Evolutionary conservation across 2,888 invertebrate species (phyloP).

Genomic region (Heteromyza rotundicornis): DNA sequence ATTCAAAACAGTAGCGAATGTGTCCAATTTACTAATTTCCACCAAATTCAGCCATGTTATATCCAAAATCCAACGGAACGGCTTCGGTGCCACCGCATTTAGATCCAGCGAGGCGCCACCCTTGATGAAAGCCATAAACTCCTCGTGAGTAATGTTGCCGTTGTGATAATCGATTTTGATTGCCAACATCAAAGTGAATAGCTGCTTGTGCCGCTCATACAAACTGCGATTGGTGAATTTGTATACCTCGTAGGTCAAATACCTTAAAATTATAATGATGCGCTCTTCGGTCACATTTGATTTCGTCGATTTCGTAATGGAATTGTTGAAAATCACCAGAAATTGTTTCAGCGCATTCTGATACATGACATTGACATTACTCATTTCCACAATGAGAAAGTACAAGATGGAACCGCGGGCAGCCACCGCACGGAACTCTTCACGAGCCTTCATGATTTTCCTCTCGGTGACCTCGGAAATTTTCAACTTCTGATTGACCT

Average conservation of each 20-base stretch:
- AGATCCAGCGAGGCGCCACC: constrained; percentile 94
- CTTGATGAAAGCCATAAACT: constrained; percentile 95
- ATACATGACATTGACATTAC: constrained; percentile 95
- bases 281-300: constrained; percentile 84
- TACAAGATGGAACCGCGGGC: constrained; percentile 93
- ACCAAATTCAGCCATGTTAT: constrained; percentile 96
- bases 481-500: constrained; percentile 91
- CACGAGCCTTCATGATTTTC: constrained; percentile 91
- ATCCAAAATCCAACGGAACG: constrained; percentile 93
- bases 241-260: constrained; percentile 92
- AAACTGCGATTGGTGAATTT: constrained; percentile 89
- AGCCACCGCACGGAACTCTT: constrained; percentile 95
- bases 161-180: constrained; percentile 93
- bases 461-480: constrained; percentile 93
- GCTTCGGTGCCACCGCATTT: constrained; percentile 91
- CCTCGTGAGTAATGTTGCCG: constrained; percentile 81
- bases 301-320: constrained; percentile 89
- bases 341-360: constrained; percentile 96
- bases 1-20: constrained; percentile 78
- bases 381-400: constrained; percentile 97
- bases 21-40: constrained; percentile 84
- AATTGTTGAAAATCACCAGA: constrained; percentile 89
- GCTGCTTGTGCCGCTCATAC: constrained; percentile 90
- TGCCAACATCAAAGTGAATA: constrained; percentile 92
- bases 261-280: constrained; percentile 85